A percentile compares a stretch with the other conserved stretches of the same genome.
Conservation (phyloP, 1,140 invertebrate species). For the Drosophila virilis region DNA sequence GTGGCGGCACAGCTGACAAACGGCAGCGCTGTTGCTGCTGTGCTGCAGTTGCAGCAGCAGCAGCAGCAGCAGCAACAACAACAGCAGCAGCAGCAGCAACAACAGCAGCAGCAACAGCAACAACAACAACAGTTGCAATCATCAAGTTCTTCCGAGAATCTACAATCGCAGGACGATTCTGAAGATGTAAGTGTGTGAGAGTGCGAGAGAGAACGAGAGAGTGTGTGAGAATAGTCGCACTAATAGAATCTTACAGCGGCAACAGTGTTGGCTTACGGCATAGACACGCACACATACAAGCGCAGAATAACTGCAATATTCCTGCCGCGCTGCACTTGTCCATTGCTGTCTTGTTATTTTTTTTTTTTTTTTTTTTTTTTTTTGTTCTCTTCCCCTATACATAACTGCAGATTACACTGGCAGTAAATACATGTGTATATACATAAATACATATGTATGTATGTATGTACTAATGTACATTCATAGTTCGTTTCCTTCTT, state of each 20-base stretch:
- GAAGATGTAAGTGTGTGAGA: slow-evolving; percentile 72
- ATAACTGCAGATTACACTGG: slow-evolving; percentile 33
- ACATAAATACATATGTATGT: not conserved
- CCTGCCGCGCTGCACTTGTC: slow-evolving; percentile 38
- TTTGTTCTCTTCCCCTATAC: slow-evolving; percentile 9
- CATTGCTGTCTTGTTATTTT: slow-evolving; percentile 25
- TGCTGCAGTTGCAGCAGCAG: slow-evolving; percentile 58
- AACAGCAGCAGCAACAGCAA: slow-evolving; percentile 70
- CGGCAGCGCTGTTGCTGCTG: slow-evolving; percentile 60
- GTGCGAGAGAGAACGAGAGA: slow-evolving; percentile 5
- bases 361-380: slow-evolving; percentile 31
- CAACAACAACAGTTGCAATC: slow-evolving; percentile 80
- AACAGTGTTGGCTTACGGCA: slow-evolving; percentile 40
- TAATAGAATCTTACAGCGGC: slow-evolving; percentile 18
- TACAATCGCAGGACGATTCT: slow-evolving; percentile 82
- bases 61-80: slow-evolving; percentile 54
- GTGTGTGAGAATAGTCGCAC: not conserved
- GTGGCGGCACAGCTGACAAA: slow-evolving; percentile 64
- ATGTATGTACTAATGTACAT: slow-evolving; percentile 14
- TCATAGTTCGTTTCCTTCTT: slow-evolving; percentile 48
- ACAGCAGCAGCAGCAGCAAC: slow-evolving; percentile 47
- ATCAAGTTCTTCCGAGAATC: slow-evolving; percentile 83
- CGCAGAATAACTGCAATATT: slow-evolving; percentile 23
- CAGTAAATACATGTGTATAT: slow-evolving; percentile 14
- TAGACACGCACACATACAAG: slow-evolving; percentile 2